These are phyloP conservation scores for Botrylloides violaceus DNA, from an alignment of 23 tunicate species.

Conservation along the genomic window DNA sequence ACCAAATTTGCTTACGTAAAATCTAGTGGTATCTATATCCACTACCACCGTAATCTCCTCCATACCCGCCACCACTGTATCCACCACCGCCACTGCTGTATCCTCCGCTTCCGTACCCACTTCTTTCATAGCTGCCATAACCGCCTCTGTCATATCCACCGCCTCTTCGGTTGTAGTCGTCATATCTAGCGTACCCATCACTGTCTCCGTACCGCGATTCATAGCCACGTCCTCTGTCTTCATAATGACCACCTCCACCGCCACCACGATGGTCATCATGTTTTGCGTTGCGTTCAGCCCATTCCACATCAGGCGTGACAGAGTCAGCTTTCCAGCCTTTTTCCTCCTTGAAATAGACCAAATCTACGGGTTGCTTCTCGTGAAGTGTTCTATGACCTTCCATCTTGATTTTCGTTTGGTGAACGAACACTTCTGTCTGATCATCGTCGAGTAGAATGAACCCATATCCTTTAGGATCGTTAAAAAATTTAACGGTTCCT, in stretches of 20 bases:
- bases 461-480: constrained; percentile 11
- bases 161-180: neutral
- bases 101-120: constrained; percentile 12
- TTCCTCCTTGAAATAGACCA: constrained; percentile 1
- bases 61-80: neutral
- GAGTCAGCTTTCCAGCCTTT: neutral
- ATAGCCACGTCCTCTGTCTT: constrained; percentile 2
- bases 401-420: constrained; percentile 12
- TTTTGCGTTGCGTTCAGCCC: neutral
- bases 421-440: constrained; percentile 11
- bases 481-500: constrained; percentile 7
- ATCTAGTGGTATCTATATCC: neutral
- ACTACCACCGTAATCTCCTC: neutral
- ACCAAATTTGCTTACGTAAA: too few relatives aligned
- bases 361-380: constrained; percentile 1
- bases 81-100: constrained; percentile 1
- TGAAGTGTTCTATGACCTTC: constrained; percentile 11
- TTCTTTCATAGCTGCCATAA: neutral
- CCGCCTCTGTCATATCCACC: constrained; percentile 5
- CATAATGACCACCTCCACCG: neutral
- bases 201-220: neutral
- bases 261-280: neutral
- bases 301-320: constrained; percentile 2
- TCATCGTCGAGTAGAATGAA: neutral
- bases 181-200: neutral